Base-by-base conservation (phyloP, 2,113 vertebrate genomes). In the Odontophorus gujanensis region DNA sequence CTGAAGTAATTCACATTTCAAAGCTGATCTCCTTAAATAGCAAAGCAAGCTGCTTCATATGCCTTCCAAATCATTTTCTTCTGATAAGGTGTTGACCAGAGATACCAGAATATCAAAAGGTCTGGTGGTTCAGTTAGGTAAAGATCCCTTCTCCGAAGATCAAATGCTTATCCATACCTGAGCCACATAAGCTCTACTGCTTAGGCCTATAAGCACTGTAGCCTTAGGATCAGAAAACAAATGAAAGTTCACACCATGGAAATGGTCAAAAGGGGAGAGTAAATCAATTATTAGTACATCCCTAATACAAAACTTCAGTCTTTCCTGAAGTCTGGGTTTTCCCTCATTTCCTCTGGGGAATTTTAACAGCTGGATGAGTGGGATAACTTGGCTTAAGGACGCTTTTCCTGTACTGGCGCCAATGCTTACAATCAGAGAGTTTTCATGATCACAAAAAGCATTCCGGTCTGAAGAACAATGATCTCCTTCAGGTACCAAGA, bases 331-430 rank as follows among this genome's bases (percentile, higher is more conserved):
- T 73, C 77, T 90, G 82, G 85, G 80, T 90, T 94, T 95, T 89
- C 85, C 94, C 80, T 93, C 48, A 86, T 90, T 94, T 95, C 87
- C 95, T 92, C 80, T 45, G 87, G 93, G 85, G 85, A 86, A 81
- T 95, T 97, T 94, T 40, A 86, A 66, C 93, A 97, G 94, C 92
- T 96, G 94, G 87, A 61, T 94, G 95, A 91, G 82, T 85, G 66
- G 85, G 88, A 93, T 88, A 96, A 94, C 91, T 95, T 97, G 95
- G 94, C 92, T 58, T 88, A 78, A 95, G 85, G 57, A 91, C 78
- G 43, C 36, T 92, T 94, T 96, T 94, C 94, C 95, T 96, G 91
- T 93, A 58, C 90, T 75, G 93, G 58, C 30, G 95, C 53, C 90
- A 86, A 93, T 28, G 30, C 74, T 81, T 94, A 87, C 82, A 95